These are phyloP conservation scores for Dermolepida albohirtum DNA, from an alignment of 2,888 invertebrate species.

Conservation along the genomic window DNA sequence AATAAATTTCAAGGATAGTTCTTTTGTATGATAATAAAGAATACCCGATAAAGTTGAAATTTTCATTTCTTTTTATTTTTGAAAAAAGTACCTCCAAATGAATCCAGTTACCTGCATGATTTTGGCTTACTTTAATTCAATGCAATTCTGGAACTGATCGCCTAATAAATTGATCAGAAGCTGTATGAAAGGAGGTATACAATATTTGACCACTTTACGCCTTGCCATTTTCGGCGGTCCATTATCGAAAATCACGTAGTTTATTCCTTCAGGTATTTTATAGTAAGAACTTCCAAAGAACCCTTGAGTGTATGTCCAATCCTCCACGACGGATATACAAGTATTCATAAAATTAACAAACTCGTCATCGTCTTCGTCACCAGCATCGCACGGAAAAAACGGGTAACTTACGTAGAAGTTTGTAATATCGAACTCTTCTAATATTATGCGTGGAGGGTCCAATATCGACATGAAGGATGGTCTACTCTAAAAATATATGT, in stretches of 20 bases:
- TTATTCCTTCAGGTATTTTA: constrained; percentile 57
- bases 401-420: constrained; percentile 18
- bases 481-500: not conserved
- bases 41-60: too few species aligned
- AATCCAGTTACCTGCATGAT: too few species aligned
- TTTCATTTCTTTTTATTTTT: too few species aligned
- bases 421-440: constrained; percentile 6
- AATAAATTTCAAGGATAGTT: too few species aligned
- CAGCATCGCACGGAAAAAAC: constrained; percentile 9
- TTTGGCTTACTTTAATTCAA: constrained; percentile 40
- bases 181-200: constrained; percentile 55
- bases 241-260: constrained; percentile 6
- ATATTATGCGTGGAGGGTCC: not conserved
- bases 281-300: constrained; percentile 53
- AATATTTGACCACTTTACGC: too few species aligned
- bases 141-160: constrained; percentile 47
- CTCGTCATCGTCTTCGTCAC: not conserved
- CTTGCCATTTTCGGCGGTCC: not conserved
- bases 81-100: too few species aligned
- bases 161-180: constrained; percentile 57
- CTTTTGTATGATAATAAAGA: too few species aligned
- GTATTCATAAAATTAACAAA: not conserved
- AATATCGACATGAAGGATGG: not conserved
- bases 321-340: constrained; percentile 55
- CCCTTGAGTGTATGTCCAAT: constrained; percentile 62